phyloP scores from a whole-genome alignment of 1,140 invertebrate species.

The Dysdera silvatica region DNA sequence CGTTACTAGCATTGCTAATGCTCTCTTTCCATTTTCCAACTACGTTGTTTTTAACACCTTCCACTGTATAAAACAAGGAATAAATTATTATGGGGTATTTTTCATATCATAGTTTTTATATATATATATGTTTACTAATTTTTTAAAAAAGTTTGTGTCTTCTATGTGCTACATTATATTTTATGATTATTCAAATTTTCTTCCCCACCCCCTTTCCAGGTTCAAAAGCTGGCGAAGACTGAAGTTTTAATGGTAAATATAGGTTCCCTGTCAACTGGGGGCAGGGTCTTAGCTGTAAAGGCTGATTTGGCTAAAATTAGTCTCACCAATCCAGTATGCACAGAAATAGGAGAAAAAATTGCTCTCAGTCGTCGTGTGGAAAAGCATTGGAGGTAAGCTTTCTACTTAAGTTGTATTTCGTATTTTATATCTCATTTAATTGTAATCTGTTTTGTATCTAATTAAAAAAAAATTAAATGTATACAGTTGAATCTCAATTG shows the following conservation, averaged over 20 bases:
- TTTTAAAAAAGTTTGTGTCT: not conserved
- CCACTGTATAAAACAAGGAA: too few relatives aligned
- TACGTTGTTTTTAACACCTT: too few relatives aligned
- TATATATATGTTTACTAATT: too few relatives aligned
- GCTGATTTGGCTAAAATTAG: constrained; percentile 97
- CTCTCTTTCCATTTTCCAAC: too few relatives aligned
- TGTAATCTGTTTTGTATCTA: not conserved
- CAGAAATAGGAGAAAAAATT: constrained; percentile 97
- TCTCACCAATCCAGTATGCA: constrained; percentile 95
- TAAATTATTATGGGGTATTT: too few relatives aligned
- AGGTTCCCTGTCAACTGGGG: constrained; percentile 95
- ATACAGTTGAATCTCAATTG: not conserved
- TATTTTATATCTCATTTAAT: not conserved
- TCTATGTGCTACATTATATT: not conserved
- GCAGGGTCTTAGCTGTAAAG: constrained; percentile 89
- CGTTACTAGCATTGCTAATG: too few relatives aligned
- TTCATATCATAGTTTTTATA: too few relatives aligned
- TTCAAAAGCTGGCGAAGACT: constrained; percentile 75
- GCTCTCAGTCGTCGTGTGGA: constrained; percentile 95
- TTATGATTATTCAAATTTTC: not conserved
- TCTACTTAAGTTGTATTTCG: not conserved
- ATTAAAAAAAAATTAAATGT: not conserved
- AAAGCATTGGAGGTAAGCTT: constrained; percentile 89
- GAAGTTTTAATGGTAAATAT: constrained; percentile 97
- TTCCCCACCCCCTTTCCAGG: constrained; percentile 45